A percentile compares a stretch with the other conserved stretches of the same genome.
Evolutionary conservation across 2,888 invertebrate genomes (phyloP).

Genomic region (Leptarthrus brevirostris): DNA sequence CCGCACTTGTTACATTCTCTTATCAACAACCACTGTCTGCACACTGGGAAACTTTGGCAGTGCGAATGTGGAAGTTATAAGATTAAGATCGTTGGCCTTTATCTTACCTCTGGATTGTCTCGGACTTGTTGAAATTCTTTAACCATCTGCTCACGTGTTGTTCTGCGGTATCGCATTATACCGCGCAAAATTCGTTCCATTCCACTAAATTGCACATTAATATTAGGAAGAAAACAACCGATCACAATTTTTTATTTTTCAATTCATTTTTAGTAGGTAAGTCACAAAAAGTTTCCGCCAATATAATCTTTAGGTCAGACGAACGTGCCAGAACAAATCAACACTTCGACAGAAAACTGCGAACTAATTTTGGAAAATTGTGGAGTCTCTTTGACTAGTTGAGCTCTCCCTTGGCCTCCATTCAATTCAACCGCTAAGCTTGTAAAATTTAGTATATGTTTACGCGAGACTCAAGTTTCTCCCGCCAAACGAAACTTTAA

Average conservation of each 20-base stretch:
- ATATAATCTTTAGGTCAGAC: not conserved
- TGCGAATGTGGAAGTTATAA: no score
- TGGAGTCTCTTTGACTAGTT: conserved; percentile 11
- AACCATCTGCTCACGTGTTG: conserved; percentile 86
- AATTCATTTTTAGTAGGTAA: not conserved
- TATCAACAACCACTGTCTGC: no score
- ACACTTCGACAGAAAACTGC: conserved; percentile 4
- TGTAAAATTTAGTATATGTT: no score
- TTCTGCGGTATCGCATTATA: conserved; percentile 87
- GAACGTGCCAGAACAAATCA: not conserved
- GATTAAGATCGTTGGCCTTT: no score
- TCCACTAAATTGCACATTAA: not conserved
- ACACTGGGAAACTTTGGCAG: no score
- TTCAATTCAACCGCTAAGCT: no score
- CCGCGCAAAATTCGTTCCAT: conserved; percentile 92
- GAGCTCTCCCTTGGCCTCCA: not conserved
- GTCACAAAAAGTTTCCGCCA: no score
- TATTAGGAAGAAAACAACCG: not conserved
- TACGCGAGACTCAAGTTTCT: no score
- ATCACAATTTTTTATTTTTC: not conserved
- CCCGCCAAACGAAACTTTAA: no score
- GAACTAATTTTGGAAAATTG: not conserved
- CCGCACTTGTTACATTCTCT: no score
- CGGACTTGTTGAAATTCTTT: conserved; percentile 90
- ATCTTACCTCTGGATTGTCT: conserved; percentile 77